Conservation (phyloP, 2,113 vertebrate species). For the Hypanus sabinus region DNA sequence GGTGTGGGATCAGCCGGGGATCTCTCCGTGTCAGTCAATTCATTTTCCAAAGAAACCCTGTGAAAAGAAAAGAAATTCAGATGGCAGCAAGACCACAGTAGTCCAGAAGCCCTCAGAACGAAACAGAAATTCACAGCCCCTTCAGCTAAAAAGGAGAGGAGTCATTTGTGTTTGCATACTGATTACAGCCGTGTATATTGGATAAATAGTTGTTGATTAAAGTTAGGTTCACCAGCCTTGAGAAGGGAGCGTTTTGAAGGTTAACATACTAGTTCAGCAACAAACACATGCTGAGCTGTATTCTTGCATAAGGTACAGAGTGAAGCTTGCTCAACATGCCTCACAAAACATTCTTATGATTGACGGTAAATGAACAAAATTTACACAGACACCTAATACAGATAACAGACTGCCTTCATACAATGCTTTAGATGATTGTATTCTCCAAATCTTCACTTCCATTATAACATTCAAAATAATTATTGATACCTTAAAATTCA, state of each 20-base stretch:
- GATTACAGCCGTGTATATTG: neutral
- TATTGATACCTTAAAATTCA: too few species aligned
- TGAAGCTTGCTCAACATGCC: too few species aligned
- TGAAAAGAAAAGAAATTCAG: conserved; percentile 34
- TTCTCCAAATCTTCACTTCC: too few species aligned
- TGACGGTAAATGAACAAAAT: too few species aligned
- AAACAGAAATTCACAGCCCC: neutral
- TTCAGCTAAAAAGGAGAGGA: neutral
- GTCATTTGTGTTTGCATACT: neutral
- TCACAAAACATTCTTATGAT: too few species aligned
- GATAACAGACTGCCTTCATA: too few species aligned
- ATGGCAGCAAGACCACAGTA: neutral
- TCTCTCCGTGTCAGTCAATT: conserved; percentile 57
- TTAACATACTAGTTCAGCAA: neutral
- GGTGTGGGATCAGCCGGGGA: conserved; percentile 52
- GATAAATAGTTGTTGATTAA: neutral
- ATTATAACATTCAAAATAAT: too few species aligned
- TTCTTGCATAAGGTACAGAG: too few species aligned
- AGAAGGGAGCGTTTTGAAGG: neutral
- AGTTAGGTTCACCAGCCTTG: neutral
- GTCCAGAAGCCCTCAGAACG: neutral
- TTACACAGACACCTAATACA: too few species aligned
- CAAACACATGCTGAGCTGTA: too few species aligned
- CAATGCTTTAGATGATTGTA: too few species aligned
- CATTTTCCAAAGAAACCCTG: conserved; percentile 59